Conservation (phyloP, 2,113 vertebrate species). For the Nanorana parkeri region DNA sequence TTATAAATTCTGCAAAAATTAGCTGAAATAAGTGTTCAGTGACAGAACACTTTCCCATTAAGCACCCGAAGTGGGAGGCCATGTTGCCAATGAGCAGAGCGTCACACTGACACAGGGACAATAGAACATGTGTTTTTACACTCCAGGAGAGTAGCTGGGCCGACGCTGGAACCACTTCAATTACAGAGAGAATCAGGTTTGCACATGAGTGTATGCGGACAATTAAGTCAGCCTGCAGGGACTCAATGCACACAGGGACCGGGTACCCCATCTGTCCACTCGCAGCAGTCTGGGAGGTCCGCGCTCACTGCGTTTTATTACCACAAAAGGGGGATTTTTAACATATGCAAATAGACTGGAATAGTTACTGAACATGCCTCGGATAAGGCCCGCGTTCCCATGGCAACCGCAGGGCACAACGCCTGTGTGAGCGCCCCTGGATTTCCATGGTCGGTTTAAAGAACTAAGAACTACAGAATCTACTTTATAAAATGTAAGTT, state of each 20-base stretch:
- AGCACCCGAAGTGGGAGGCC: neutral
- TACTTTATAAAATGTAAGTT: too few relatives aligned
- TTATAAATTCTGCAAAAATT: too few relatives aligned
- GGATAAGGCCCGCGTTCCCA: neutral
- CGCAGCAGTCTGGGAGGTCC: conserved; percentile 29
- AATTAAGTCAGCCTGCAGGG: conserved; percentile 3
- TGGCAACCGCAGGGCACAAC: neutral
- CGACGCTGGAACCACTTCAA: neutral
- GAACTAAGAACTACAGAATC: too few relatives aligned
- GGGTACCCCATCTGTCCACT: neutral
- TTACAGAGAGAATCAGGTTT: neutral
- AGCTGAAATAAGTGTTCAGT: too few relatives aligned
- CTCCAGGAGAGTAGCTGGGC: neutral
- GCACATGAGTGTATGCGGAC: neutral
- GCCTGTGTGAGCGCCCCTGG: too few relatives aligned
- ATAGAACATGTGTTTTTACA: neutral
- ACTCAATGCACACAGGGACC: neutral
- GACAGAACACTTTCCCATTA: too few relatives aligned
- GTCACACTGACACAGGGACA: neutral
- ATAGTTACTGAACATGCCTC: conserved; percentile 17
- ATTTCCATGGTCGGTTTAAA: too few relatives aligned
- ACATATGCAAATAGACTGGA: conserved; percentile 37
- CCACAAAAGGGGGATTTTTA: neutral
- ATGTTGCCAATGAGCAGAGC: neutral
- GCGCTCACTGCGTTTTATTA: neutral